These are phyloP conservation scores for Platycheirus albimanus DNA, from an alignment of 2,888 invertebrate genomes.

Conservation along the genomic window DNA sequence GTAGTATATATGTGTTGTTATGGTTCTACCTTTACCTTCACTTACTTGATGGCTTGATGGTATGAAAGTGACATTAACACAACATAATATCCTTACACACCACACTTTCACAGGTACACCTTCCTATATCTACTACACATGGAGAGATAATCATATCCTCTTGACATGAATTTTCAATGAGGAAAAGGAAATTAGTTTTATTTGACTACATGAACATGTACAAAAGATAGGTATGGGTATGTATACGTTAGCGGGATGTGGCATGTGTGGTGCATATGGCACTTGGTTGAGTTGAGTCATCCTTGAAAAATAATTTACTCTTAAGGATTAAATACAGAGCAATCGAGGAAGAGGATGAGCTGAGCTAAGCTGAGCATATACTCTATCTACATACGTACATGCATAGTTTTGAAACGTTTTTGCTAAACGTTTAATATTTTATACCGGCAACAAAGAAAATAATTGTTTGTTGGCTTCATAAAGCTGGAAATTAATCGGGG, in stretches of 20 bases:
- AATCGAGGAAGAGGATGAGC: not conserved
- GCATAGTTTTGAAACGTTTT: constrained; percentile 17
- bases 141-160: constrained; percentile 4
- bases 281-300: constrained; percentile 8
- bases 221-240: not conserved
- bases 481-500: not conserved
- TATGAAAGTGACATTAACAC: not conserved
- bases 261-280: not conserved
- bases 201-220: not conserved
- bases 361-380: too few relatives aligned
- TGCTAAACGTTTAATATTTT: constrained; percentile 12
- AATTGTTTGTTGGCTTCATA: not conserved
- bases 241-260: too few relatives aligned
- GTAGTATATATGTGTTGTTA: too few relatives aligned
- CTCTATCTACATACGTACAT: not conserved
- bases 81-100: not conserved
- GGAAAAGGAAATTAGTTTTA: constrained; percentile 24
- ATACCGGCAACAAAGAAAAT: not conserved
- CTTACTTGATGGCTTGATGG: too few relatives aligned
- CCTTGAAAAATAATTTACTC: constrained; percentile 32
- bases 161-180: constrained; percentile 32
- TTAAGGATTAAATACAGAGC: constrained; percentile 5
- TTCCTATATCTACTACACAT: not conserved
- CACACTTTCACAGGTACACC: not conserved
- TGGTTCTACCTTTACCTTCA: too few relatives aligned